Evolutionary conservation across 2,113 vertebrate genomes (phyloP), one percentile per base, ranked within the genome.

Genomic region (Prochilodus magdalenae): DNA sequence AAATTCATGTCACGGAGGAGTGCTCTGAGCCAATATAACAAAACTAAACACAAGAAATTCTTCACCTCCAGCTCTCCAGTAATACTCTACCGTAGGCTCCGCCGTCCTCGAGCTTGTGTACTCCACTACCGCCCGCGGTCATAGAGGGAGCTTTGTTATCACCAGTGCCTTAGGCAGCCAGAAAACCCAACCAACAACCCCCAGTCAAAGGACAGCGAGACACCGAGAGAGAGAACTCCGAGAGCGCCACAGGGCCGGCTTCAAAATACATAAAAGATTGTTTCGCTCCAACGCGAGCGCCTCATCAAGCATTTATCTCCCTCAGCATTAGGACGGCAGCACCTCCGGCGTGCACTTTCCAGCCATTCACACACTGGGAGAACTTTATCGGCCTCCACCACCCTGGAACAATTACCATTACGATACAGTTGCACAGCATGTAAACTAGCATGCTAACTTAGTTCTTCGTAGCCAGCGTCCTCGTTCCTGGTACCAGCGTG

Each of bases 301-400:
- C 59, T 80, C 59, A 73, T 51, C 27, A 63, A 73, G 27, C 36
- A 78, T 78, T 82, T 33, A 63, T 69, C 70, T 81, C 26, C n/a
- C 47, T 63, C 53, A 51, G 27, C 36, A 44, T 70, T 70, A 40
- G 36, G 44, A 59, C 15, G 47, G 18, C 5, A 8, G 30, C 26
- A 59, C 69, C 24, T 26, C 10, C 44, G 57, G 57, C 33, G 27
- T 62, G 55, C 44, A 33, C 70, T 44, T 75, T 49, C 29, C 36
- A 53, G 51, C 36, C 18, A 10, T 60, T 62, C 15, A 49, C 33
- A 72, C 22, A 66, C 26, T 40, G 22, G 26, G 2, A 26, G 36
- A 75, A 24, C 49, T 26, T n/a, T 51, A 62, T 53, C 62, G 18
- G 30, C 0, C 33, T 5, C 29, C 12, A 30, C 55, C 53, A 57